Conservation (phyloP, 2,888 invertebrate genomes). For the Blastobasis lacticolella region DNA sequence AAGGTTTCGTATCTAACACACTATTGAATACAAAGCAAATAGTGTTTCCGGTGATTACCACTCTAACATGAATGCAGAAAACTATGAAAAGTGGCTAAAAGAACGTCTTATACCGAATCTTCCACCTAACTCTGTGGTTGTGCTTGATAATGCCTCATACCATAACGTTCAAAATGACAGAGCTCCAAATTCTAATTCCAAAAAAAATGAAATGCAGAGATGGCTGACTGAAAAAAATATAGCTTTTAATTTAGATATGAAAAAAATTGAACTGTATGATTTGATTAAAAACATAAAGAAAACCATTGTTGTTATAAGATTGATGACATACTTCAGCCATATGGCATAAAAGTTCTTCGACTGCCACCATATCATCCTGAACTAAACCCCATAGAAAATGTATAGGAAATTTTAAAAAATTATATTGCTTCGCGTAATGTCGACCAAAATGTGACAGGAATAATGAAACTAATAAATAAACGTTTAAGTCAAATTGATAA, state of each 20-base stretch:
- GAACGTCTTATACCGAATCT: conserved; percentile 21
- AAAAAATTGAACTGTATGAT: background rate
- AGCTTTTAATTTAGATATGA: background rate
- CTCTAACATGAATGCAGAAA: conserved; percentile 18
- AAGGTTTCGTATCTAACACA: too few species aligned
- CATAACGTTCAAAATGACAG: conserved; percentile 16
- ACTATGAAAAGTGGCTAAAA: conserved; percentile 19
- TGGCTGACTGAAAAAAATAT: conserved; percentile 15
- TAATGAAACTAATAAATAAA: too few species aligned
- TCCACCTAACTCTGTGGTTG: conserved; percentile 13
- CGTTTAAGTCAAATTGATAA: too few species aligned
- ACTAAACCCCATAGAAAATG: too few species aligned
- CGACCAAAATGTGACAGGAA: too few species aligned
- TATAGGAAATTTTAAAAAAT: too few species aligned
- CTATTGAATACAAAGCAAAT: too few species aligned
- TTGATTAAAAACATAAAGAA: background rate
- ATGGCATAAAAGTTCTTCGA: too few species aligned
- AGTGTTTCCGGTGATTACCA: conserved; percentile 14
- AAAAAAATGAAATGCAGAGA: conserved; percentile 14
- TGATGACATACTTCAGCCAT: too few species aligned
- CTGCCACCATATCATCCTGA: too few species aligned
- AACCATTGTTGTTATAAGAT: too few species aligned
- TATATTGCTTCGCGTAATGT: too few species aligned
- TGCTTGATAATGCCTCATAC: conserved; percentile 21
- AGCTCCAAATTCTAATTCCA: conserved; percentile 12